Base-by-base conservation (phyloP, 2,888 invertebrate genomes). In the Aricia artaxerxes region DNA sequence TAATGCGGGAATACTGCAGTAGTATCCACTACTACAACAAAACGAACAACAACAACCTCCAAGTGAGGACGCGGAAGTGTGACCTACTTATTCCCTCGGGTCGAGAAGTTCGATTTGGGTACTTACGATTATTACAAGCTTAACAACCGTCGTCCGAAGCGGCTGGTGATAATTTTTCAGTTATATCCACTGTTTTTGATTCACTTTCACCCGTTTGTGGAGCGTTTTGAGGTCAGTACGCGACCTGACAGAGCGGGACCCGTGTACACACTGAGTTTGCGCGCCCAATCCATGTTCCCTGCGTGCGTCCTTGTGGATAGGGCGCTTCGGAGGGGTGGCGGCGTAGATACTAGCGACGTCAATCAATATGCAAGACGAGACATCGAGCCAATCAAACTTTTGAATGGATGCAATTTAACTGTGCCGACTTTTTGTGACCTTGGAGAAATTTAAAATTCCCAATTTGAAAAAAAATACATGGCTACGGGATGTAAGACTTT, bases 211-310 rank as follows among this genome's bases (percentile, higher is more conserved):
- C 81, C 87, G 83, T 84, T 86, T 80, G 84, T 79, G 31, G 44
- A 79, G 83, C 79, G 73, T 81, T 82, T 82, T 82, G 82, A 81
- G 84, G 83, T 84, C 84, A 84, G 86, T 86, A 80, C 78, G 81
- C 93, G 93, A 91, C 88, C 89, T 89, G 87, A 84, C 86, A 82
- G 86, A 84, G 81, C 90, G 85, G 85, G 87, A 86, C 87, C 84
- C 85, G 88, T 88, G 86, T 90, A 89, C 87, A 89, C 86, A 93
- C 92, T 92, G 91, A 90, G 89, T 90, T 89, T 89, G 89, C 93
- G 94, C 94, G 94, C 92, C 92, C 93, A 92, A 93, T 93, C 92
- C 93, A 92, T 92, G 87, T 91, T 93, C 93, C 93, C 91, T 89
- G 87, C 90, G 92, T 89, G 86, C 90, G 92, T 91, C 91, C 93